phyloP scores from a whole-genome alignment of 2,113 vertebrate species.

The Tenebrosternarchus preto region DNA sequence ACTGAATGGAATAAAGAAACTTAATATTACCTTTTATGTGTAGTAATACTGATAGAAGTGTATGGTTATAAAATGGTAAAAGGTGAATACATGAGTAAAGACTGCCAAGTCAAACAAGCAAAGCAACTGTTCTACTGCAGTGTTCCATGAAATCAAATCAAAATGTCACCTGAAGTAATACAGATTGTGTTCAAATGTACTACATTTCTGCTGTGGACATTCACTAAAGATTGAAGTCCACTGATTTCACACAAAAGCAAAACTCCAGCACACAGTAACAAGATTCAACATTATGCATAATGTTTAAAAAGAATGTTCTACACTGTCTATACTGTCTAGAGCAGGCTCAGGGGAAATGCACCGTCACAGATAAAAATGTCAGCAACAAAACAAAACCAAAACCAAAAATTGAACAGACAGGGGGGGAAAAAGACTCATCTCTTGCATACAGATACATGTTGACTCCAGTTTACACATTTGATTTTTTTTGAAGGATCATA shows the following conservation, averaged over 20 bases:
- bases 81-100: constrained; percentile 41
- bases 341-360: constrained; percentile 24
- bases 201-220: not conserved
- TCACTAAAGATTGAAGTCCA: not conserved
- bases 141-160: constrained; percentile 3
- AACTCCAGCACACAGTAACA: constrained; percentile 8
- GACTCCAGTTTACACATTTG: constrained; percentile 35
- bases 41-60: constrained; percentile 57
- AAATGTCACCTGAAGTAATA: constrained; percentile 17
- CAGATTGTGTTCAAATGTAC: not conserved
- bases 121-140: constrained; percentile 38
- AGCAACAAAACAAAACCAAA: not conserved
- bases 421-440: not conserved
- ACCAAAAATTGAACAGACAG: not conserved
- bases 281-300: constrained; percentile 5
- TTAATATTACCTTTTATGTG: constrained; percentile 49
- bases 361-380: constrained; percentile 26
- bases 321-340: constrained; percentile 34
- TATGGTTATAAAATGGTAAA: constrained; percentile 43
- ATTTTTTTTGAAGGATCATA: not conserved
- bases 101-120: constrained; percentile 35
- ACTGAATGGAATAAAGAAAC: constrained; percentile 50
- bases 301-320: constrained; percentile 19
- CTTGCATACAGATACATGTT: not conserved
- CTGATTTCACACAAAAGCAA: not conserved